Evolutionary conservation across 2,797 vertebrate genomes (phyloP), one percentile per base, ranked within the genome.

Genomic region (Paguma larvata): DNA sequence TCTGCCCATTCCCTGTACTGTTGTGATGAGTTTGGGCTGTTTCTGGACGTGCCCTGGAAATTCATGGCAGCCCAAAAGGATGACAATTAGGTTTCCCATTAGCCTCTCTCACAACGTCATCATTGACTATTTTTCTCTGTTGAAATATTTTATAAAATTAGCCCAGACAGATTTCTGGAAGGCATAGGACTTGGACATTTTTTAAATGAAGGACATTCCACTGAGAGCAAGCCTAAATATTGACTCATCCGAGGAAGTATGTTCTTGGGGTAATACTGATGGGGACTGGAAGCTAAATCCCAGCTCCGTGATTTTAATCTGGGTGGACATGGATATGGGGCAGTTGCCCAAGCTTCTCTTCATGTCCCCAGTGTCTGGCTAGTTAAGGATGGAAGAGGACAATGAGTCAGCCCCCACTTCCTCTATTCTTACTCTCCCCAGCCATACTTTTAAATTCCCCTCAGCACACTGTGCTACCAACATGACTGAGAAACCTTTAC

Each of bases 141-240:
- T 85, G 68, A 95, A 95, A 94, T 89, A 70, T 63, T 90, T 97
- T 91, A 94, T 85, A 95, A 94, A 96, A 95, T 94, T 83, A 91
- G 11, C 70, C 78, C 78, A 85, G 95, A 95, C 63, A 91, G 72
- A 94, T 95, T 89, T 97, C 92, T 97, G 94, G 82, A 97, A 92
- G 70, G 79, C 51, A 67, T 38, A 38, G 51, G 73, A 68, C n/a
- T 38, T n/a, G 10, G 41, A 88, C 44, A 23, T 38, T 32, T 72
- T 85, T 90, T 59, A 19, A 18, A 67, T 11, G 30, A 92, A 88
- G 92, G 56, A 65, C 80, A 95, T 88, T 96, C 78, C 68, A 80
- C 32, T 12, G 56, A 79, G 53, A 98, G 53, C 14, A 80, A 96
- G 51, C 25, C 79, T 80, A 78, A 68, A 77, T 70, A 77, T 23